These are phyloP conservation scores for Tinamus major DNA, from an alignment of 2,797 vertebrate genomes.

Conservation along the genomic window DNA sequence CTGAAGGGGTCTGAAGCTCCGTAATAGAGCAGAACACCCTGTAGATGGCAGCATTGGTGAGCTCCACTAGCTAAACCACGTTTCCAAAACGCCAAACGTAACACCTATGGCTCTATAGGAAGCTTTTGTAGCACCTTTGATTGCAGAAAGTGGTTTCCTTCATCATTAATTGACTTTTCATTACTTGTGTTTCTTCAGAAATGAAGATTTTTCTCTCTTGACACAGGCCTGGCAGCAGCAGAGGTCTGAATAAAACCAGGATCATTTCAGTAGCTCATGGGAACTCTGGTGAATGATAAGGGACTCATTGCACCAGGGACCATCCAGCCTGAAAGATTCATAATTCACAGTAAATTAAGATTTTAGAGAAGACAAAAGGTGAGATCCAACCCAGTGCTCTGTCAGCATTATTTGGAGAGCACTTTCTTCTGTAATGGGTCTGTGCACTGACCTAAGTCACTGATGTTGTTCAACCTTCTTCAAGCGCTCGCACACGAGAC, in stretches of 20 bases:
- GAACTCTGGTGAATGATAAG: not conserved
- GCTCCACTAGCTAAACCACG: not conserved
- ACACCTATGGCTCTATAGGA: accelerated
- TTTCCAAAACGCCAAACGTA: accelerated
- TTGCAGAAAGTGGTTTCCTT: not conserved
- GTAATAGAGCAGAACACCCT: not conserved
- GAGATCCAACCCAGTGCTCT: not conserved
- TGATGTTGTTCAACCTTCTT: no score
- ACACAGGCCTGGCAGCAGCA: not conserved
- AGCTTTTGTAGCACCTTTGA: accelerated
- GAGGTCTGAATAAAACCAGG: not conserved
- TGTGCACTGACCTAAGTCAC: no score
- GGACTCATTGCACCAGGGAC: not conserved
- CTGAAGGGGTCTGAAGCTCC: accelerated
- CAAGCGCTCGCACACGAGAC: no score
- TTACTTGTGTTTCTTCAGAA: not conserved
- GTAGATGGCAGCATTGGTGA: conserved; percentile 44
- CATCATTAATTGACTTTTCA: not conserved
- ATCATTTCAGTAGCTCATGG: not conserved
- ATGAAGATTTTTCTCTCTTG: not conserved
- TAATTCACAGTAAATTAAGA: not conserved
- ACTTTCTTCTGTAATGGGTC: not conserved
- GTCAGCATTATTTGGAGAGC: not conserved
- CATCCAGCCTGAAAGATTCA: not conserved
- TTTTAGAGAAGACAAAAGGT: not conserved